Conservation (phyloP, 2,113 vertebrate species). For the Lamprologus lemairii region DNA sequence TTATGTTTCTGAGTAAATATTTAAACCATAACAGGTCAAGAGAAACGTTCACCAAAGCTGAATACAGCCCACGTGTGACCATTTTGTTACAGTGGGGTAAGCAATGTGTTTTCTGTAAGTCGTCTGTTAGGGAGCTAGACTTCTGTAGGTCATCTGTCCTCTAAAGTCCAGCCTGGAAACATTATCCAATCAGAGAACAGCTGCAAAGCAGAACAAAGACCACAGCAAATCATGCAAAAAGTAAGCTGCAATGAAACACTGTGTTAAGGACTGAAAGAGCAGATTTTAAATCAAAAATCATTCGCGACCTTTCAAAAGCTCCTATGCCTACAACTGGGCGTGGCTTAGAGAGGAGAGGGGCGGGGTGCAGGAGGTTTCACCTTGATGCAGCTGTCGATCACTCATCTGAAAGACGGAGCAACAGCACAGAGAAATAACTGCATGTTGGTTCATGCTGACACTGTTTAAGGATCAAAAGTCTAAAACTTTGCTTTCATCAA, state of each 20-base stretch:
- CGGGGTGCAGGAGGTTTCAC: background rate
- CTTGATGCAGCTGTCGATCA: background rate
- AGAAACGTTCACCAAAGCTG: background rate
- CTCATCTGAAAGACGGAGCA: background rate
- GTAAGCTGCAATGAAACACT: background rate
- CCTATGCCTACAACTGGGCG: background rate
- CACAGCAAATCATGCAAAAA: background rate
- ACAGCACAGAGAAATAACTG: background rate
- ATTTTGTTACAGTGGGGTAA: background rate
- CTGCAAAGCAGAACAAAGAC: background rate
- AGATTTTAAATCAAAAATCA: background rate
- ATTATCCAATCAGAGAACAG: background rate
- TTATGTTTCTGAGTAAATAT: background rate
- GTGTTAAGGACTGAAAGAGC: background rate
- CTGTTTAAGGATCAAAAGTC: background rate
- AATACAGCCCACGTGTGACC: background rate
- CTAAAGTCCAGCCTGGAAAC: background rate
- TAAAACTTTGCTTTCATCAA: background rate
- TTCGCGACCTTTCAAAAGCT: background rate
- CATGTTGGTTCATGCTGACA: background rate
- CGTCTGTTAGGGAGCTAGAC: background rate
- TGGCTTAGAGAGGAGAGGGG: background rate
- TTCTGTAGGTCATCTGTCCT: background rate
- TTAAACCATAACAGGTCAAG: background rate
- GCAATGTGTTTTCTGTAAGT: background rate